Evolutionary conservation across 2,797 vertebrate species (phyloP).

Genomic region (Limnodromus scolopaceus): DNA sequence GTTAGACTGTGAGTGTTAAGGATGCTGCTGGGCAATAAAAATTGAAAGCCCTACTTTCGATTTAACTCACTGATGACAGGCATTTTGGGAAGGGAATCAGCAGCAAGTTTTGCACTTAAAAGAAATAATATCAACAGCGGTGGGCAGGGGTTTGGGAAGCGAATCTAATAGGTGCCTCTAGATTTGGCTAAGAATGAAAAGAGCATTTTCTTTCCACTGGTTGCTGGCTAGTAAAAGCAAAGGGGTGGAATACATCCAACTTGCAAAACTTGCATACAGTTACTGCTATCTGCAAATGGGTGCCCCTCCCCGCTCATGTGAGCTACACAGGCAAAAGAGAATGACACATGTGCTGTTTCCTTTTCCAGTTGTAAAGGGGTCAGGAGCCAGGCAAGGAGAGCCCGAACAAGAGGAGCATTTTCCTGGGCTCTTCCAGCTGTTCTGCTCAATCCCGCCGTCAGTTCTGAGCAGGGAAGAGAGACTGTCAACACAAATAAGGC

Average conservation of each 20-base stretch:
- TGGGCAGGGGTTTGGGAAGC: background rate
- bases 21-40: background rate
- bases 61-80: background rate
- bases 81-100: background rate
- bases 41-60: background rate
- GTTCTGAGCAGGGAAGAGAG: conserved; percentile 41
- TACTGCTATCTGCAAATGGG: conserved; percentile 75
- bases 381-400: conserved; percentile 65
- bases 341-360: conserved; percentile 77
- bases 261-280: conserved; percentile 65
- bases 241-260: conserved; percentile 42
- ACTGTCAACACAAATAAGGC: conserved; percentile 48
- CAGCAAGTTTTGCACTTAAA: conserved; percentile 1
- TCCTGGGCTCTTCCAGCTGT: conserved; percentile 66
- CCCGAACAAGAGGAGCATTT: conserved; percentile 66
- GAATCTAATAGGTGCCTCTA: background rate
- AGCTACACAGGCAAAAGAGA: conserved; percentile 70
- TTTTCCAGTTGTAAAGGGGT: conserved; percentile 73
- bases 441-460: conserved; percentile 39
- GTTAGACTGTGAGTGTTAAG: background rate
- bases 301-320: conserved; percentile 79
- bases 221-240: conserved; percentile 42
- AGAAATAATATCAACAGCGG: background rate
- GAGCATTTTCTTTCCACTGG: conserved; percentile 43
- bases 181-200: conserved; percentile 31